Evolutionary conservation across 2,888 invertebrate genomes (phyloP), one percentile per base, ranked within the genome.

Genomic region (Sialis lutaria): DNA sequence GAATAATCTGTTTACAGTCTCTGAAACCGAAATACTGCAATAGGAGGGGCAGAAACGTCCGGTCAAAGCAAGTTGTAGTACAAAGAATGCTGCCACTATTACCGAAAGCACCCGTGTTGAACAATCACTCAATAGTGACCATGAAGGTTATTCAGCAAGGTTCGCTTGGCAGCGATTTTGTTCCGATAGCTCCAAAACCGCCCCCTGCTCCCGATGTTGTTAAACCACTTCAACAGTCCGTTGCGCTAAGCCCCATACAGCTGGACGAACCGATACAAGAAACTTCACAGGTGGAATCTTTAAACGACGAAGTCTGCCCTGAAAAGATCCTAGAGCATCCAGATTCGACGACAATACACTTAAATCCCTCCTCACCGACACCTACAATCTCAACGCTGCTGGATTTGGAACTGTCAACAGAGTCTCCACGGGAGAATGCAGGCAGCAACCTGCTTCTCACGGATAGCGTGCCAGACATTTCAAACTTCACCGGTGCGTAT

Each of bases 31-130:
- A 58, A 43, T 68, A 64, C 54, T 63, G 61, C 50, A 64, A 64
- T 50, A 58, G 68, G 35, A 62, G 62, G 49, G 68, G 69, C 6
- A 55, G 68, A 12, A 55, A 64, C 42, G 62, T 64, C 5, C 61
- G 67, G 42, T 54, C 70, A 37, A 73, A 74, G 54, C 78, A 77
- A 57, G 77, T 85, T 5, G 77, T 87, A 1, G 83, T 87, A 13
- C 85, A 85, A 63, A 67, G 87, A 6, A 73, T 82, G 57, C 65
- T 86, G 54, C 81, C 82, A 12, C 61, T 82, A 40, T 69, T 83
- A 55, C 79, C 82, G 1, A 72, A 73, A 54, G 60, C 63, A 41
- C 51, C 57, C 2, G 59, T 59, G 60, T 72, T 57, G 60, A 72
- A 58, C 59, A 71, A 61, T 57, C 73, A 59, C 60, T 63, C 66